Conservation (phyloP, 2,113 vertebrate genomes). For the Trichechus manatus region DNA sequence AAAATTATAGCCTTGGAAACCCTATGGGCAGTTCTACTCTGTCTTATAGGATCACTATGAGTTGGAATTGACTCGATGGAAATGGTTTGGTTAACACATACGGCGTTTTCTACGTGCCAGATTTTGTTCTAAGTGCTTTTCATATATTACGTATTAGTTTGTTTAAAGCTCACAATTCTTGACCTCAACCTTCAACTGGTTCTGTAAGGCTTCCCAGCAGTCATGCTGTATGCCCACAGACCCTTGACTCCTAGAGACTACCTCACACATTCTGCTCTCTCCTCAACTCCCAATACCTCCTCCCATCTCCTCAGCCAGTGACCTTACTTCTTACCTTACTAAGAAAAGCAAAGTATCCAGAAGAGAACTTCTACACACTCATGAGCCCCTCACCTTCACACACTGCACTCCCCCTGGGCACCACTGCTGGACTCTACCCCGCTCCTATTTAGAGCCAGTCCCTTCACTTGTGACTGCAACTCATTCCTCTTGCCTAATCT, state of each 20-base stretch:
- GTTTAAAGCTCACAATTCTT: neutral
- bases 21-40: neutral
- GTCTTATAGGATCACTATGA: neutral
- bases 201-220: neutral
- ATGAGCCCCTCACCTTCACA: too few species aligned
- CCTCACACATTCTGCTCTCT: neutral
- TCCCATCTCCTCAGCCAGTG: neutral
- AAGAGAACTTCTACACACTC: too few species aligned
- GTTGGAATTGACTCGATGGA: neutral
- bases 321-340: neutral
- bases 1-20: neutral
- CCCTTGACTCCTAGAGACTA: neutral
- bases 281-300: neutral
- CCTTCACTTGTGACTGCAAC: too few species aligned
- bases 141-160: neutral
- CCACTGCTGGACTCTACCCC: too few species aligned
- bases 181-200: neutral
- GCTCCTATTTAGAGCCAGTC: too few species aligned
- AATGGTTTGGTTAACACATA: neutral
- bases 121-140: neutral
- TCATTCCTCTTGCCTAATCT: too few species aligned
- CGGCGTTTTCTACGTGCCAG: neutral
- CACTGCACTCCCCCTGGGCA: too few species aligned
- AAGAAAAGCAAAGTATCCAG: neutral
- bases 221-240: fast-evolving